These are phyloP conservation scores for Caprella mutica DNA, from an alignment of 2,888 invertebrate genomes.

Conservation along the genomic window DNA sequence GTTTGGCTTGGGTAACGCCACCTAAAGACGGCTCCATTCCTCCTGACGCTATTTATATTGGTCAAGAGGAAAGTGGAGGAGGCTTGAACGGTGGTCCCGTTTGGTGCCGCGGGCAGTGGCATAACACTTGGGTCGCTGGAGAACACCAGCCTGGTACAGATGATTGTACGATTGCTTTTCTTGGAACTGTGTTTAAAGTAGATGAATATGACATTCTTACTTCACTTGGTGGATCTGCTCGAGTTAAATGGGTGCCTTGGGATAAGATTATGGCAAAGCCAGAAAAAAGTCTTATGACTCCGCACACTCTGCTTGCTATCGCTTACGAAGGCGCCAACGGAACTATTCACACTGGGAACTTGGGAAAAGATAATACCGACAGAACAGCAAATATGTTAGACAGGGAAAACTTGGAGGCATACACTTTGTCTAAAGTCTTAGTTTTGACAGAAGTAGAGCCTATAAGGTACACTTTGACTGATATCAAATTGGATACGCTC, in stretches of 20 bases:
- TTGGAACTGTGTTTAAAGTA: conserved; percentile 1
- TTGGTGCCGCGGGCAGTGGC: conserved; percentile 21
- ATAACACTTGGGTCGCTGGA: conserved; percentile 16
- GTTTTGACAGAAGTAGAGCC: conserved; percentile 27
- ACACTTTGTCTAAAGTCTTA: conserved; percentile 10
- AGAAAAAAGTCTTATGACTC: conserved; percentile 16
- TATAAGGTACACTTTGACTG: conserved; percentile 14
- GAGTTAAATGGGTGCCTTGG: conserved; percentile 16
- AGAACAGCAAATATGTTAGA: conserved; percentile 14
- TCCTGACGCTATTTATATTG: conserved; percentile 14
- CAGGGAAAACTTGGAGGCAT: neutral
- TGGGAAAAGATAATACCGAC: conserved; percentile 4
- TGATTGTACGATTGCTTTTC: conserved; percentile 21
- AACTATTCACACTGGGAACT: conserved; percentile 9
- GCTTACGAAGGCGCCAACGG: conserved; percentile 3
- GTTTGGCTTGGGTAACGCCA: conserved; percentile 20
- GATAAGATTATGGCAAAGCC: conserved; percentile 25
- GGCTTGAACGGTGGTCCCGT: conserved; percentile 1
- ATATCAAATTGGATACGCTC: conserved; percentile 13
- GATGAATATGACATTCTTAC: conserved; percentile 21
- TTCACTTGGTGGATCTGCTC: conserved; percentile 24
- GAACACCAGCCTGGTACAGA: conserved; percentile 6
- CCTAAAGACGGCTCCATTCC: conserved; percentile 5
- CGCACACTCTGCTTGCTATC: conserved; percentile 18
- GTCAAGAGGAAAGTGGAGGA: neutral